Base-by-base conservation (phyloP, 2,797 vertebrate genomes). In the Pipistrellus nathusii region DNA sequence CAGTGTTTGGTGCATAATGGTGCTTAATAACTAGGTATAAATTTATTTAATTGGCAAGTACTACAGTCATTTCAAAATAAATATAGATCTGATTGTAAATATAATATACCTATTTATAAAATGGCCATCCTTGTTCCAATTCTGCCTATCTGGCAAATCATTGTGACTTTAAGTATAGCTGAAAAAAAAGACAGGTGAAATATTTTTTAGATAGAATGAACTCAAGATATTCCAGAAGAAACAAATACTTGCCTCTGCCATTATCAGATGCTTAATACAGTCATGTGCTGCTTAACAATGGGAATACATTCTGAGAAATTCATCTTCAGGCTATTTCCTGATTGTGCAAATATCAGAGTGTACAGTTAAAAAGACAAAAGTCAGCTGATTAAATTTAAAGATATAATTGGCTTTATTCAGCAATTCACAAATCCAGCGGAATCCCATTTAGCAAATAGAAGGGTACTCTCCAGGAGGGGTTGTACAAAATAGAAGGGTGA, bases 11-110 rank as follows among this genome's bases (percentile, higher is more conserved):
- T 85, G 18, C 27, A 59, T 64, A 55, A 57, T 13, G 9, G 10
- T 68, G 23, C 14, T 78, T 32, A 62, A 18, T 27, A 69, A 75
- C 55, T 92, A 73, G 44, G 78, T 87, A 44, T 59, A 30, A 55
- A 25, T 78, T 41, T 93, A 83, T 71, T 68, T 75, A 55, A 77
- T n/a, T 38, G 7, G 59, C n/a, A 68, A 80, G 17, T 55, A 38
- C 21, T 80, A 89, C 9, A 71, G 38, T 77, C 73, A 82, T 91
- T 84, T 73, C 75, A 88, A 93, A 84, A 82, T 91, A 91, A 72
- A 59, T 88, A 62, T 17, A 46, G n/a, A 73, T 44, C 59, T 25
- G 25, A 13, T 73, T 55, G 6, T 51, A 71, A 82, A 59, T 89
- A 64, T 21, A 77, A 2, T 73, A 20, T 88, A 51, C 6, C 7